A percentile compares a stretch with the other conserved stretches of the same genome.
These are phyloP conservation scores for Operophtera brumata DNA, from an alignment of 2,888 invertebrate genomes.

Conservation along the genomic window DNA sequence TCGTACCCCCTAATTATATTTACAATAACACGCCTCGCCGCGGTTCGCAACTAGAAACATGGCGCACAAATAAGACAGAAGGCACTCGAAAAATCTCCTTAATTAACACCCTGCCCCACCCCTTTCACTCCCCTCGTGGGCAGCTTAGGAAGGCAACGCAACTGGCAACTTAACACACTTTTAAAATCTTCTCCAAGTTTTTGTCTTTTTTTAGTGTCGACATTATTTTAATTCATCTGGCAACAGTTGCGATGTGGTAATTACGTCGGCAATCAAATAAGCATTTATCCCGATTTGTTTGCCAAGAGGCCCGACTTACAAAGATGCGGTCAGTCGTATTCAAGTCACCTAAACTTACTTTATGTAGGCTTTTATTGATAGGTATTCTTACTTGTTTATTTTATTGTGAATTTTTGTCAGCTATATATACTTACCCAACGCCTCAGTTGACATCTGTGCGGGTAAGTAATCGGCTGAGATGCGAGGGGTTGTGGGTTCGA, in stretches of 20 bases:
- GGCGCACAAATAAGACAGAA: constrained; percentile 26
- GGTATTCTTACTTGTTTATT: too few relatives aligned
- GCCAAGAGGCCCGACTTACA: too few relatives aligned
- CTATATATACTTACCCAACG: too few relatives aligned
- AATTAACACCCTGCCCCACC: constrained; percentile 29
- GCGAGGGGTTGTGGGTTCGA: too few relatives aligned
- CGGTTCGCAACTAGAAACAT: constrained; percentile 13
- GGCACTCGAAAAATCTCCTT: constrained; percentile 30
- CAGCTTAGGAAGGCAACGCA: constrained; percentile 15
- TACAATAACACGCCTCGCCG: constrained; percentile 19
- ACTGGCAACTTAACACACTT: constrained; percentile 21
- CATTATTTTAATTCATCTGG: constrained; percentile 24
- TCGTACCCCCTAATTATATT: constrained; percentile 19
- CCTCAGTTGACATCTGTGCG: too few relatives aligned
- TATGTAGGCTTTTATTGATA: too few relatives aligned
- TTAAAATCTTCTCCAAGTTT: constrained; percentile 10
- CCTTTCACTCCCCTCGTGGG: constrained; percentile 1
- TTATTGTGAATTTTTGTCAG: too few relatives aligned
- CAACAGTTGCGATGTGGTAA: constrained; percentile 13
- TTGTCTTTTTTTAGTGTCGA: constrained; percentile 18
- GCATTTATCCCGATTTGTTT: constrained; percentile 8
- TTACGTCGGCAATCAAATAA: constrained; percentile 25
- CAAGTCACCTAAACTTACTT: too few relatives aligned
- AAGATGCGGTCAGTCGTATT: too few relatives aligned
- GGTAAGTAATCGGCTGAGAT: too few relatives aligned